Percentiles rank a stretch among this genome's conserved stretches.
Conservation (phyloP, 2,797 vertebrate genomes). For the Melopsittacus undulatus region DNA sequence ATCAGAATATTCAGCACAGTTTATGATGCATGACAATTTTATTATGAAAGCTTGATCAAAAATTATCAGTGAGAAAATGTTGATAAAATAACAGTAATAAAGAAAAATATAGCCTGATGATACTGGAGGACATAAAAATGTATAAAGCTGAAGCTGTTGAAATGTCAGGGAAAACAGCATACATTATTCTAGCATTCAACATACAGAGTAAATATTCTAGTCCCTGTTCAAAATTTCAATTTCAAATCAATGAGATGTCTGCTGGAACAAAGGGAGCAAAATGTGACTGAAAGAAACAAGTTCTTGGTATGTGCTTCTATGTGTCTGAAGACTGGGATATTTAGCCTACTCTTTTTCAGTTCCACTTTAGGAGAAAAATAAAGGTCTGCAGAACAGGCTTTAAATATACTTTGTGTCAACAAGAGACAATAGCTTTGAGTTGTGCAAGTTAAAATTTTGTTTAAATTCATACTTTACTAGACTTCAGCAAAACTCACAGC, state of each 20-base stretch:
- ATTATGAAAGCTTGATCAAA: conserved; percentile 54
- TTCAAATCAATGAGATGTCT: background rate
- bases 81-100: conserved; percentile 25
- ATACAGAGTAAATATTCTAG: background rate
- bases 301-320: background rate
- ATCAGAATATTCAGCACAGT: conserved; percentile 53
- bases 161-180: background rate
- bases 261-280: background rate
- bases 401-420: background rate
- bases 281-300: background rate
- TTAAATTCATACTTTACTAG: background rate
- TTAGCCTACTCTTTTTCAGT: background rate
- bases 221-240: background rate
- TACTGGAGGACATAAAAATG: background rate
- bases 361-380: background rate
- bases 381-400: background rate
- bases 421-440: background rate
- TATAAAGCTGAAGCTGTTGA: background rate
- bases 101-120: conserved; percentile 17
- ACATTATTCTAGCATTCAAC: background rate
- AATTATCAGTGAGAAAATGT: conserved; percentile 7
- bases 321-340: background rate
- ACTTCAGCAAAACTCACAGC: background rate
- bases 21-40: conserved; percentile 62
- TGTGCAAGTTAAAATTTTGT: background rate